Percentiles rank a stretch among this genome's conserved stretches.
Evolutionary conservation across 2,113 vertebrate species (phyloP).

Genomic region (Pseudois nayaur): DNA sequence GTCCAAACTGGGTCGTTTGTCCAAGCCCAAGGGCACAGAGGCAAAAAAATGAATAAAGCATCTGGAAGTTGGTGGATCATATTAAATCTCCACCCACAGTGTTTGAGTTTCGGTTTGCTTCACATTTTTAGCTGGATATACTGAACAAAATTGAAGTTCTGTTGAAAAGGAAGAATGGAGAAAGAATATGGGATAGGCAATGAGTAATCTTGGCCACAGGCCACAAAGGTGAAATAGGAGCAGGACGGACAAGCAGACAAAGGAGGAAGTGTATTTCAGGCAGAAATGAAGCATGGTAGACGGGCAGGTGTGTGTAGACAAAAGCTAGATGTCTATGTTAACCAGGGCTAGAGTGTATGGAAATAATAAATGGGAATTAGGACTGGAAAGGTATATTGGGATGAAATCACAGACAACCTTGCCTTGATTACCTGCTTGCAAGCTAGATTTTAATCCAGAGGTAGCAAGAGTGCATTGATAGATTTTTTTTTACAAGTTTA

Average conservation of each 20-base stretch:
- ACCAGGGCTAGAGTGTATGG: not conserved
- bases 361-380: not conserved
- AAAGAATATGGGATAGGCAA: not conserved
- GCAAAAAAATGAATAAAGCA: not conserved
- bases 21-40: fast-evolving
- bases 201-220: not conserved
- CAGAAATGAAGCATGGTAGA: not conserved
- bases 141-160: not conserved
- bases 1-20: not conserved
- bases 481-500: not conserved
- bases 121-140: not conserved
- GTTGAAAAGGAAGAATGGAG: not conserved
- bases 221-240: not conserved
- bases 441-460: not conserved
- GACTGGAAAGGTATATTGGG: not conserved
- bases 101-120: not conserved
- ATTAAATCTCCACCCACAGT: not conserved
- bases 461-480: not conserved
- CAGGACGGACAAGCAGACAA: not conserved
- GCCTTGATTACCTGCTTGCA: not conserved
- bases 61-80: not conserved
- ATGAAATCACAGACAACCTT: not conserved
- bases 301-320: not conserved
- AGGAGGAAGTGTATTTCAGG: not conserved
- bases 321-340: not conserved